A percentile compares a stretch with the other conserved stretches of the same genome.
These are phyloP conservation scores for Pedetes capensis DNA, from an alignment of 2,113 vertebrate species.

Conservation along the genomic window DNA sequence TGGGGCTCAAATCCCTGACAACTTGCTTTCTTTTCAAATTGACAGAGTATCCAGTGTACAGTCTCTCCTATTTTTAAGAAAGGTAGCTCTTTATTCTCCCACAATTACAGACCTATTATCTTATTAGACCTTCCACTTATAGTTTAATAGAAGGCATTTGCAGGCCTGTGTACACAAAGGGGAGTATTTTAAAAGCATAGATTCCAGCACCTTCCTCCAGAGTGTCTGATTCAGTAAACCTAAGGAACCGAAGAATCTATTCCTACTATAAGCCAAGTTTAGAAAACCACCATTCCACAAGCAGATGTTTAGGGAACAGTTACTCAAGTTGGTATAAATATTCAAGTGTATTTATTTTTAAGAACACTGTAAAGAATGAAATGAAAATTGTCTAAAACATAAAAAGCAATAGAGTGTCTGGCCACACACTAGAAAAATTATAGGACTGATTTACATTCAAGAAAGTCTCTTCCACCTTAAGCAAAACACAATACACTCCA, in stretches of 20 bases:
- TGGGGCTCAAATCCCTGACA: conserved; percentile 4
- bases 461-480: conserved; percentile 15
- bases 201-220: background rate
- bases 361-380: conserved; percentile 41
- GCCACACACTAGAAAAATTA: conserved; percentile 26
- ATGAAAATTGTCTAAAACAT: conserved; percentile 48
- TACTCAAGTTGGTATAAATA: conserved; percentile 22
- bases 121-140: conserved; percentile 41
- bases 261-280: background rate
- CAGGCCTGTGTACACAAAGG: background rate
- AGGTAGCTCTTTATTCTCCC: background rate
- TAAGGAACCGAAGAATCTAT: conserved; percentile 4
- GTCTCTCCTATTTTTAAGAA: background rate
- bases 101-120: background rate
- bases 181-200: background rate
- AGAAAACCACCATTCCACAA: conserved; percentile 38
- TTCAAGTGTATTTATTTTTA: conserved; percentile 1
- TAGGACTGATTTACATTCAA: conserved; percentile 31
- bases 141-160: conserved; percentile 9
- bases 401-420: conserved; percentile 33
- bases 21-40: conserved; percentile 18
- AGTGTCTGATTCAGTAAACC: background rate
- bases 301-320: background rate
- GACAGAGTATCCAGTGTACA: background rate
- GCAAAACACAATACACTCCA: background rate